A percentile compares a stretch with the other conserved stretches of the same genome.
phyloP scores from a whole-genome alignment of 2,113 vertebrate species.

The Acanthochromis polyacanthus region DNA sequence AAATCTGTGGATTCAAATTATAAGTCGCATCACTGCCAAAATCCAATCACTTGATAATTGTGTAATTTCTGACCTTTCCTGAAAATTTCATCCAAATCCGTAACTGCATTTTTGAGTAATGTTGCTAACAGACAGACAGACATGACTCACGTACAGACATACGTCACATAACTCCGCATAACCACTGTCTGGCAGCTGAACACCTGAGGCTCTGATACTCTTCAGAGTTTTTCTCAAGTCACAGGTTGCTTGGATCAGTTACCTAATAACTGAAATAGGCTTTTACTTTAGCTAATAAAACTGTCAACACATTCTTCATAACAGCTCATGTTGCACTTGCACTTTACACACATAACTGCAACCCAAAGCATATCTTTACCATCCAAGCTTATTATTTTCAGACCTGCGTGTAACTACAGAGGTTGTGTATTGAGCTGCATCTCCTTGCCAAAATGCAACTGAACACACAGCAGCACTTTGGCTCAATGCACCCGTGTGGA shows the following conservation, averaged over 20 bases:
- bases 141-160: no score
- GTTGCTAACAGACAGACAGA: no score
- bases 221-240: background rate
- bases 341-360: slow-evolving; percentile 2
- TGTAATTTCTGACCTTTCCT: no score
- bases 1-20: no score
- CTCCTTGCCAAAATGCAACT: slow-evolving; percentile 4
- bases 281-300: slow-evolving; percentile 2
- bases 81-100: no score
- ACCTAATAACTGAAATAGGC: background rate
- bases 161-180: no score
- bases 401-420: background rate
- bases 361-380: slow-evolving; percentile 2
- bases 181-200: background rate
- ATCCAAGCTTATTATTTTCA: background rate
- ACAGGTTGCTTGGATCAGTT: background rate
- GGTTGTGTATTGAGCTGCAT: slow-evolving; percentile 6
- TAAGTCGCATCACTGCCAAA: no score
- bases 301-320: slow-evolving; percentile 10
- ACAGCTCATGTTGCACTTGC: background rate
- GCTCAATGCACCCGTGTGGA: background rate
- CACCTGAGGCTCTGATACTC: background rate
- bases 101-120: no score
- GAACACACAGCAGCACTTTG: slow-evolving; percentile 10
- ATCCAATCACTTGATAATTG: no score